Evolutionary conservation across 2,888 invertebrate genomes (phyloP), one percentile per base, ranked within the genome.

Genomic region (Archips crataeganus): DNA sequence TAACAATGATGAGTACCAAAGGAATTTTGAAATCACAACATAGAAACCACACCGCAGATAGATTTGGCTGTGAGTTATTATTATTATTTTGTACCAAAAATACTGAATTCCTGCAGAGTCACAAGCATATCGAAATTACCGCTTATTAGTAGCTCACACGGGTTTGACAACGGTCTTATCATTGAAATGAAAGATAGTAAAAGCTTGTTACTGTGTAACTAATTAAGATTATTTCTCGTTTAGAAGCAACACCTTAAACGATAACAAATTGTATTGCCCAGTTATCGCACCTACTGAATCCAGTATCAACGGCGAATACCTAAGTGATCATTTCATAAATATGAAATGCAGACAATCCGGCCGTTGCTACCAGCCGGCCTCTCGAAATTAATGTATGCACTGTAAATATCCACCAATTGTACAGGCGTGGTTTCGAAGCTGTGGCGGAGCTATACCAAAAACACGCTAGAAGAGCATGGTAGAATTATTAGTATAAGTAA

Each of bases 321-420:
- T 39, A 39, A 32, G 61, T 65, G 65, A 70, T 69, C 49, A 42
- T 61, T 65, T 65, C 74, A 70, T 69, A 73, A 74, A 74, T 74
- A 74, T 74, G 60, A 74, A 65, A 70, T 61, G 23, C 65, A 69
- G 65, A 3, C 69, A 45, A 34, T 39, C 60, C 69, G 60, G 60
- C 62, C 67, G 63, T 63, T 73, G 63, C 49, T 68, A 61, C 68
- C 59, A 64, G 54, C 42, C 68, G 10, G 57, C 63, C 60, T 54
- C 69, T 70, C 23, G 45, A 70, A 65, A 54, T 70, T 70, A 74
- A 74, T 74, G 69, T 74, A 70, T 65, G 61, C 65, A 65, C 60
- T 74, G 65, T 70, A 70, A 74, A 70, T 74, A 74, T 13, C 5
- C 57, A 39, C 64, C 54, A 47, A 47, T 39, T 39, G 39, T 60